Base-by-base conservation (phyloP, 1,140 invertebrate genomes). In the Chironomus striatipennis region DNA sequence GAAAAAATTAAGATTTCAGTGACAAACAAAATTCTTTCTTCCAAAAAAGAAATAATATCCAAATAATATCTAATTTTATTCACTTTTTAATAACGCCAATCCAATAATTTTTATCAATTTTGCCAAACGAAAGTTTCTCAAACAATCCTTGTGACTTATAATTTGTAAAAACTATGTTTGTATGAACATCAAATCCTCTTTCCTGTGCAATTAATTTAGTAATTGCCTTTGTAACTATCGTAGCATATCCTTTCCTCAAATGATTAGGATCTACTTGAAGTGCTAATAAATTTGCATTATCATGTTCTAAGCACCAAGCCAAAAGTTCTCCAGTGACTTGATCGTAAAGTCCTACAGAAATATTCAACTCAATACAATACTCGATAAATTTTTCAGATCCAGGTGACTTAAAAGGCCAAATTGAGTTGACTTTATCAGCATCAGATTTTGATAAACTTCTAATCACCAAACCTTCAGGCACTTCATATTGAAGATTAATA, bases 161-260 rank as follows among this genome's bases (percentile, higher is more conserved):
- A 76, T 84, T 84, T 0, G 73, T 15, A 7, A 75, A 67, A 43
- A 74, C 47, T 0, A 84, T 81, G 0, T 80, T 76, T 0, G 79
- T 80, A 77, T 82, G 78, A 0, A 81, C 79, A 77, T 83, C 75
- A 73, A 78, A 78, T 42, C 80, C 76, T 2, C 80, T 81, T 15
- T 79, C 74, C 18, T 77, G 76, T 2, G 81, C 83, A 6, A 83
- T 77, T 3, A 78, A 75, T 42, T 78, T 77, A 0, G 80, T 75
- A 2, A 82, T 78, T 17, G 78, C 78, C 73, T 76, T 76, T 10
- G 79, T 77, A 7, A 84, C 79, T 7, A 83, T 47, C 18, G 75
- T 79, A 34, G 79, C 83, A 47, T 83, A 81, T n/a, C 83, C 83
- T 1, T 78, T 80, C 42, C 81, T 76, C 20, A 80, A 78, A 21